These are phyloP conservation scores for Machimus rusticus DNA, from an alignment of 2,888 invertebrate genomes.

Conservation along the genomic window DNA sequence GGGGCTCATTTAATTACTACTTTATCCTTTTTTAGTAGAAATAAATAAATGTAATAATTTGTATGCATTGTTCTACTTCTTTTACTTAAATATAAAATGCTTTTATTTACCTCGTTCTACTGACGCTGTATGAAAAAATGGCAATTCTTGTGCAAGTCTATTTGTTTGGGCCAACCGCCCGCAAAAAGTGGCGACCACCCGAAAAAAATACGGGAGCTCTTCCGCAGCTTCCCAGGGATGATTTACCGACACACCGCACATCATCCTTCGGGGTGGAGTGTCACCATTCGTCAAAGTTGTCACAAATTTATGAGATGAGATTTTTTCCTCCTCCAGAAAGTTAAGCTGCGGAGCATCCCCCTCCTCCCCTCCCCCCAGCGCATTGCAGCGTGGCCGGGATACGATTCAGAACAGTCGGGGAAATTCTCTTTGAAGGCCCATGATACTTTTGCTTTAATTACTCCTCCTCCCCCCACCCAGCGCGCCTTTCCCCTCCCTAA, in stretches of 20 bases:
- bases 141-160: neutral
- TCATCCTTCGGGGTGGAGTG: neutral
- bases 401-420: neutral
- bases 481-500: neutral
- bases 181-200: neutral
- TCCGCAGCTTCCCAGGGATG: neutral
- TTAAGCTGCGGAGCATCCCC: neutral
- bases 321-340: neutral
- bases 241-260: neutral
- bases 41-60: too few relatives aligned
- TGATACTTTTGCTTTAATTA: neutral
- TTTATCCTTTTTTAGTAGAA: too few relatives aligned
- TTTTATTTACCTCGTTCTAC: neutral
- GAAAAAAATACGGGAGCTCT: neutral
- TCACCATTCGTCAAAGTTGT: neutral
- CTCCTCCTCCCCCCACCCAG: neutral
- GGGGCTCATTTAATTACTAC: too few relatives aligned
- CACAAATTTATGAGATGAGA: constrained; percentile 15
- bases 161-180: neutral
- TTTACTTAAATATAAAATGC: neutral
- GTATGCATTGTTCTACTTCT: neutral
- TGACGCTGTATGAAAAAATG: neutral
- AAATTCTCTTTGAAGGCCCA: neutral
- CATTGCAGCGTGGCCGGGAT: neutral
- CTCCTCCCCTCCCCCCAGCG: neutral